phyloP scores from a whole-genome alignment of 2,888 invertebrate species.

The Acleris holmiana region DNA sequence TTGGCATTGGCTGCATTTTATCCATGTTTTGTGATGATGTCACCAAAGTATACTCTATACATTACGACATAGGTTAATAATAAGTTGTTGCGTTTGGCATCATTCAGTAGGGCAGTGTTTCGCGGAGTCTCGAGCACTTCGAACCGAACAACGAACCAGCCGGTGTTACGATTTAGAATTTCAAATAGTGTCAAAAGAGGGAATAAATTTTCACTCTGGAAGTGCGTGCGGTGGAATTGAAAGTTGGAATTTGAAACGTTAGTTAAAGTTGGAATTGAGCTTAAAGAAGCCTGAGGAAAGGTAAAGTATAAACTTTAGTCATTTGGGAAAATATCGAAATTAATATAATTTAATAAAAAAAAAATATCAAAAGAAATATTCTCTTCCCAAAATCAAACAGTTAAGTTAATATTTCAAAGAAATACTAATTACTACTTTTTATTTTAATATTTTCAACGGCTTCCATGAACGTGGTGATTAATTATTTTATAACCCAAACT shows the following conservation, averaged over 20 bases:
- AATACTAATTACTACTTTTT: neutral
- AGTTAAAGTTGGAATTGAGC: neutral
- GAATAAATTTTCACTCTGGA: neutral
- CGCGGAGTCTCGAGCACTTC: slow-evolving; percentile 54
- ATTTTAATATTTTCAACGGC: neutral
- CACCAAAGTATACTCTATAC: slow-evolving; percentile 52
- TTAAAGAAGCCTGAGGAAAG: neutral
- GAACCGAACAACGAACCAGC: slow-evolving; percentile 45
- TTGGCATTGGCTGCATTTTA: slow-evolving; percentile 44
- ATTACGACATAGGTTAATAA: slow-evolving; percentile 75
- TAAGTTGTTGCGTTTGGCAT: slow-evolving; percentile 71
- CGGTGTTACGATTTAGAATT: slow-evolving; percentile 5
- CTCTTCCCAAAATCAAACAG: too few relatives aligned
- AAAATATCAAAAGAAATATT: too few relatives aligned
- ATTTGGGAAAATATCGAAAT: too few relatives aligned
- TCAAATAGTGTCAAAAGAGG: neutral
- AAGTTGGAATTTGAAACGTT: too few relatives aligned
- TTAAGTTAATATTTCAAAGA: too few relatives aligned
- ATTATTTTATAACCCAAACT: slow-evolving; percentile 12
- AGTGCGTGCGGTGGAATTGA: neutral
- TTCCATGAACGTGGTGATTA: neutral
- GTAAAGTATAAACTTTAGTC: neutral
- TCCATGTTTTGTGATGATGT: slow-evolving; percentile 68
- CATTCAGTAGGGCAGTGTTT: slow-evolving; percentile 63
- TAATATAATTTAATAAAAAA: too few relatives aligned